phyloP scores from a whole-genome alignment of 2,113 vertebrate species.

The Albula glossodonta region DNA sequence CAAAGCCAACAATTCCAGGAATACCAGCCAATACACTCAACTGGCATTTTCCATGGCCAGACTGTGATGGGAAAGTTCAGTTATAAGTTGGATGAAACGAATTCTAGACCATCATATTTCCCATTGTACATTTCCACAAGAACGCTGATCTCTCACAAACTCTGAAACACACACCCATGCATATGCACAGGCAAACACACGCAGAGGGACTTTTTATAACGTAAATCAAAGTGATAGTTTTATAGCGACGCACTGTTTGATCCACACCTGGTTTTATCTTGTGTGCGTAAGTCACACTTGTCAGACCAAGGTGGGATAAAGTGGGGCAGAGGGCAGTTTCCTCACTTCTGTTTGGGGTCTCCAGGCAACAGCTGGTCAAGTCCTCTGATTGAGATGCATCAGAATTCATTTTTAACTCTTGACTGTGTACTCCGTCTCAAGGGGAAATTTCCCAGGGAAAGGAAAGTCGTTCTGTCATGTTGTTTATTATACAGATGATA shows the following conservation, averaged over 20 bases:
- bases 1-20: neutral
- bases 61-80: neutral
- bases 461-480: neutral
- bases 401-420: neutral
- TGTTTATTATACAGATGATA: neutral
- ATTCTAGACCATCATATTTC: too few relatives aligned
- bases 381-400: neutral
- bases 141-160: neutral
- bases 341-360: neutral
- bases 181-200: neutral
- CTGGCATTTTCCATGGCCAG: neutral
- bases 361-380: neutral
- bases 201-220: neutral
- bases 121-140: neutral
- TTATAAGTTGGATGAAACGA: neutral
- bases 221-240: neutral
- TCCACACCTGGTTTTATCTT: neutral
- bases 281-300: neutral
- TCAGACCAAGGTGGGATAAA: neutral
- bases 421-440: neutral
- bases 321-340: neutral
- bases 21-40: neutral
- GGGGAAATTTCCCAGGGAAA: neutral
- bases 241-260: neutral
- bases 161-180: neutral